Base-by-base conservation (phyloP, 2,797 vertebrate genomes). In the Danionella dracula region DNA sequence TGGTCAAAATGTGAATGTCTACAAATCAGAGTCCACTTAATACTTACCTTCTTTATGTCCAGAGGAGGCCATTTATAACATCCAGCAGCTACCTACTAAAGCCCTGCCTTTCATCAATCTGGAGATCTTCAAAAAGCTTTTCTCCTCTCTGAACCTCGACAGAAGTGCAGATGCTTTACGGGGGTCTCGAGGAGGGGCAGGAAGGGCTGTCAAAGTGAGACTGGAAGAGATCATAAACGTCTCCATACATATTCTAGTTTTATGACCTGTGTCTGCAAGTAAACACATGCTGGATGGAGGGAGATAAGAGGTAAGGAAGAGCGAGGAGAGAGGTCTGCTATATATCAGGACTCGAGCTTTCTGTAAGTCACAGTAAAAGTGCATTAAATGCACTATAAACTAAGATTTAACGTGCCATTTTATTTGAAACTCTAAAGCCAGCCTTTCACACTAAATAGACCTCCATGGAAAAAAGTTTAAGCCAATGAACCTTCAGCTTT, bases 221-320 rank as follows among this genome's bases (percentile, higher is more conserved):
- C 69, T 75, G 73, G 74, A 66, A 45, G 37, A 75, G 71, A 74
- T 76, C 72, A 81, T 84, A 84, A 88, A 85, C 13, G 75, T 82
- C 78, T 78, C 64, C 70, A 76, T 84, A 66, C 63, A 84, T 85
- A 78, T 84, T 82, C 70, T 42, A 51, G 19, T 62, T 71, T 82
- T 81, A 83, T 74, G 75, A 82, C 41, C 74, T 72, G 70, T 56
- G 70, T 78, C 73, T 31, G 70, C 69, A 38, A 58, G 72, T 75
- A 76, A 81, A 64, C 55, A 61, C 58, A 32, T 64, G 72, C 70
- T 20, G 69, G 66, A 72, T 35, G 34, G 20, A 55, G 46, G 1
- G 16, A 75, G 72, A 77, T 74, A 75, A 76, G 64, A 62, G 51
- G 35, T 15, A 23, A 19, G 16, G 37, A 37, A 21, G 58, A 29